These are phyloP conservation scores for Sarcophilus harrisii DNA, from an alignment of 2,797 vertebrate genomes.

Conservation along the genomic window DNA sequence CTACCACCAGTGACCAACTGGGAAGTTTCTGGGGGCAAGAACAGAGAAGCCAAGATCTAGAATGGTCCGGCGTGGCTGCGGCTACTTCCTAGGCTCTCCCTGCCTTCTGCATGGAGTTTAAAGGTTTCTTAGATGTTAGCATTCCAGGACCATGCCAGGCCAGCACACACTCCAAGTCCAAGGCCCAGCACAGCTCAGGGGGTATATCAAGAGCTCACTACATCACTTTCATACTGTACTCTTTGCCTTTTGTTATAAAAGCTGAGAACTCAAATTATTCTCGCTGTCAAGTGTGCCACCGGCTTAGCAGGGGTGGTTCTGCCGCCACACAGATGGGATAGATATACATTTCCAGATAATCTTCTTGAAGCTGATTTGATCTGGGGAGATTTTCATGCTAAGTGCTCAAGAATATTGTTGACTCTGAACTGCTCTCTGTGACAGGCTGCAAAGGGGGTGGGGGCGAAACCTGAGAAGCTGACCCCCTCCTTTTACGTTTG, in stretches of 20 bases:
- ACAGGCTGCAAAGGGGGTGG: not conserved
- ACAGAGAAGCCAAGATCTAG: not conserved
- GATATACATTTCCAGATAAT: not conserved
- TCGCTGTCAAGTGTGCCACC: not conserved
- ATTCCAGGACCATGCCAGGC: not conserved
- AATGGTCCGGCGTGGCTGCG: not conserved
- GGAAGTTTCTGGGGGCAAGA: not conserved
- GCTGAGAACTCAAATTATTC: not conserved
- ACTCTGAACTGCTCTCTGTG: not conserved
- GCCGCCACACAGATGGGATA: not conserved
- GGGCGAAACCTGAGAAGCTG: not conserved
- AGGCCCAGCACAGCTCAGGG: not conserved
- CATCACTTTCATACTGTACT: not conserved
- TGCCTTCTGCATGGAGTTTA: not conserved
- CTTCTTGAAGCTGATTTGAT: not conserved
- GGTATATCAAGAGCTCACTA: not conserved
- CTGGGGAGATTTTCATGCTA: not conserved
- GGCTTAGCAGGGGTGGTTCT: not conserved
- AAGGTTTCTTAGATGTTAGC: not conserved
- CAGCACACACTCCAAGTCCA: not conserved
- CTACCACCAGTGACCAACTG: not conserved
- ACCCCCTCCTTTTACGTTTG: not conserved
- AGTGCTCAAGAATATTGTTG: not conserved
- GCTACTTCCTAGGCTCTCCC: not conserved
- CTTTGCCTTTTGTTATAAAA: not conserved